Evolutionary conservation across 1,140 invertebrate genomes (phyloP).

Genomic region (Bombus balteatus): DNA sequence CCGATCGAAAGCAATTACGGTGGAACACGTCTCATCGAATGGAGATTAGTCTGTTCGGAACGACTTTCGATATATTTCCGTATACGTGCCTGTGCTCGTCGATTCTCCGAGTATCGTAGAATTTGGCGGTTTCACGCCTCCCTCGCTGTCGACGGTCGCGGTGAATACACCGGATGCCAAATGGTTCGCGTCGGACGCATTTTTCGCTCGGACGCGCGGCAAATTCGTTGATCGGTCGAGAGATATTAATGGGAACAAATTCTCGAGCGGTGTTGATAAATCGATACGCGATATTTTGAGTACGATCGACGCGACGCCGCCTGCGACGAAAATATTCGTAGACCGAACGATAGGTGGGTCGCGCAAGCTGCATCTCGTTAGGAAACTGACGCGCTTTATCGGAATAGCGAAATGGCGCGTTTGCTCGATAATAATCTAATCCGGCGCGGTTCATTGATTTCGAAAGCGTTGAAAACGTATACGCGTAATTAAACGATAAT

Average conservation of each 20-base stretch:
- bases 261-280: constrained; percentile 10
- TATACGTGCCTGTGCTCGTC: constrained; percentile 9
- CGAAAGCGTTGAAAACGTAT: constrained; percentile 24
- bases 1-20: constrained; percentile 65
- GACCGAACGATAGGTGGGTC: not conserved
- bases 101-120: constrained; percentile 1
- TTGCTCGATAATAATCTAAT: constrained; percentile 57
- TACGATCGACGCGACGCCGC: not conserved
- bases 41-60: constrained; percentile 61
- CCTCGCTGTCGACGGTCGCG: not conserved
- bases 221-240: constrained; percentile 27
- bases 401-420: constrained; percentile 15
- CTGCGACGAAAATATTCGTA: constrained; percentile 30
- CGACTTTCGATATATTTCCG: constrained; percentile 62
- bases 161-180: not conserved
- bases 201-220: constrained; percentile 29
- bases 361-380: constrained; percentile 58
- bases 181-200: not conserved
- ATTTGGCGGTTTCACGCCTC: not conserved
- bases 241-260: constrained; percentile 55
- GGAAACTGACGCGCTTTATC: constrained; percentile 57
- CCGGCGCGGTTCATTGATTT: constrained; percentile 51
- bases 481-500: constrained; percentile 34
- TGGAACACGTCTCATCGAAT: constrained; percentile 60
- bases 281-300: constrained; percentile 31